Conservation (phyloP, 2,888 invertebrate genomes). For the Drosophila mayaguana region DNA sequence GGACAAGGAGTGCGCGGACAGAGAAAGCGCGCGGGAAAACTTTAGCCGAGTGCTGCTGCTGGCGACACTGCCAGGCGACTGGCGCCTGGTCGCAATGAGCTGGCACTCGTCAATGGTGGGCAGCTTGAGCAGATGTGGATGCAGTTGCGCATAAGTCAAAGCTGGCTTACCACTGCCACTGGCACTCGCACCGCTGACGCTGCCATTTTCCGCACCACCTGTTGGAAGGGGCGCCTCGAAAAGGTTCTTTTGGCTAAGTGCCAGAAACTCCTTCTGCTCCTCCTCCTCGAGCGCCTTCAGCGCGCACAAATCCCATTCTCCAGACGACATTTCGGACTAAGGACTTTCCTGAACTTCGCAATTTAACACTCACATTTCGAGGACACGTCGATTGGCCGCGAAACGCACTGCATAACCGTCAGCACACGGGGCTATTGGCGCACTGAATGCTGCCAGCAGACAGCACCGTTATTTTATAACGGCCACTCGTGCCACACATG, state of each 20-base stretch:
- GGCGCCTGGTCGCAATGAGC: conserved; percentile 67
- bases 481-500: conserved; percentile 34
- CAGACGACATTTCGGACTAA: conserved; percentile 81
- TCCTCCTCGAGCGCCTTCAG: conserved; percentile 85
- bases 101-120: conserved; percentile 84
- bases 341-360: conserved; percentile 28
- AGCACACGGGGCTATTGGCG: conserved; percentile 65
- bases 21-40: conserved; percentile 79
- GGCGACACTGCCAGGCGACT: conserved; percentile 44
- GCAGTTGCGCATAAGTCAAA: conserved; percentile 75
- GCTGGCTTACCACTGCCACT: conserved; percentile 36
- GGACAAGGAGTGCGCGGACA: conserved; percentile 80
- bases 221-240: conserved; percentile 75
- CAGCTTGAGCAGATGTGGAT: conserved; percentile 81
- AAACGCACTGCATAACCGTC: conserved; percentile 52
- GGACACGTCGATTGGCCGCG: conserved; percentile 9
- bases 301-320: conserved; percentile 85
- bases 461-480: conserved; percentile 69
- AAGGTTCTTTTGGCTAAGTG: conserved; percentile 83
- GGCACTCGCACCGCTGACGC: conserved; percentile 3
- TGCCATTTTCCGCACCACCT: conserved; percentile 38
- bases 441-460: conserved; percentile 57
- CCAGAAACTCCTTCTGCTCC: conserved; percentile 83
- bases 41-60: conserved; percentile 65
- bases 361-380: conserved; percentile 45